Conservation (phyloP, 30 jellyfish, hydroid and myxozoan genomes). For the Aurelia sp. region DNA sequence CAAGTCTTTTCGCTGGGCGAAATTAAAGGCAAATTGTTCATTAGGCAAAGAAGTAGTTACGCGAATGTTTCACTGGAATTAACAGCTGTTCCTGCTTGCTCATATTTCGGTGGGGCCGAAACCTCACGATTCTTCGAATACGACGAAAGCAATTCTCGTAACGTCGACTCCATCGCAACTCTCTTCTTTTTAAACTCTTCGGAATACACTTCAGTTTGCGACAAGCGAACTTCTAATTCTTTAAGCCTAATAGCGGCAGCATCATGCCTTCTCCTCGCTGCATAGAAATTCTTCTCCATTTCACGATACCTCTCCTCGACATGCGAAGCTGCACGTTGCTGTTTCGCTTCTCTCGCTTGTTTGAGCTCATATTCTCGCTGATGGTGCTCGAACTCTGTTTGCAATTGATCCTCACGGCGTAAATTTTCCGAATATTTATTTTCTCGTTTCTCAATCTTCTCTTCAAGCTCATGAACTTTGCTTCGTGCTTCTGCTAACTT, state of each 20-base stretch:
- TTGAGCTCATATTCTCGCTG: constrained; percentile 38
- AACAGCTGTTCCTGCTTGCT: constrained; percentile 63
- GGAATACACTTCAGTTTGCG: constrained; percentile 23
- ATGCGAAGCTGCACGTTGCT: constrained; percentile 11
- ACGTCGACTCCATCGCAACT: constrained; percentile 62
- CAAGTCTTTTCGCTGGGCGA: no score
- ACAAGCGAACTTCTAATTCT: constrained; percentile 37
- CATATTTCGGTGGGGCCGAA: constrained; percentile 55
- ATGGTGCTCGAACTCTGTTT: constrained; percentile 37
- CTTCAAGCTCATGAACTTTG: constrained; percentile 19
- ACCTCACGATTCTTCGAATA: constrained; percentile 52
- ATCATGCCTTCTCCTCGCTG: constrained; percentile 59
- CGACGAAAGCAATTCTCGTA: constrained; percentile 60
- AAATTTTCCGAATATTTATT: constrained; percentile 11
- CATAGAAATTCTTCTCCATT: constrained; percentile 33
- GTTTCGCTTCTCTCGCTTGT: constrained; percentile 43
- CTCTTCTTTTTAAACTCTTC: constrained; percentile 62
- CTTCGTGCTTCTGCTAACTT: constrained; percentile 49
- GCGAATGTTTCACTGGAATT: constrained; percentile 14
- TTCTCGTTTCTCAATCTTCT: constrained; percentile 43
- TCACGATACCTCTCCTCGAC: constrained; percentile 24
- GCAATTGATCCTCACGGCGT: constrained; percentile 47
- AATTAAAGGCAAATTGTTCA: no score
- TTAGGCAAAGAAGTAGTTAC: not conserved
- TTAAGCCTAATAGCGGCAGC: constrained; percentile 21